These are phyloP conservation scores for Pogonocichla stellata DNA, from an alignment of 2,113 vertebrate genomes.

Conservation along the genomic window DNA sequence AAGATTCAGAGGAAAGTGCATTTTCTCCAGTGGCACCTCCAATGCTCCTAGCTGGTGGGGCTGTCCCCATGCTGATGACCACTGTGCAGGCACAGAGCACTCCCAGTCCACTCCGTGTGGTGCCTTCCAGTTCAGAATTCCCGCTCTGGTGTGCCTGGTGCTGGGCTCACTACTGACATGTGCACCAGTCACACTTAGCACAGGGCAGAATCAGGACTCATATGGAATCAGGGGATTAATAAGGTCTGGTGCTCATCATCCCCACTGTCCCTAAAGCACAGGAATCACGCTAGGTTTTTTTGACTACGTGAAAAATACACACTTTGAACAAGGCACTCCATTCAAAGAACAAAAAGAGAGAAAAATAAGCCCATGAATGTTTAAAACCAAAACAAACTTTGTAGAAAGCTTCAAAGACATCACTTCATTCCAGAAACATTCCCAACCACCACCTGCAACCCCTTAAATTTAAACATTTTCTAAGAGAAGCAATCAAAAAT, in stretches of 20 bases:
- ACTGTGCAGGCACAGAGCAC: not conserved
- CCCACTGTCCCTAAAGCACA: not conserved
- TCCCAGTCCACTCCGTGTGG: not conserved
- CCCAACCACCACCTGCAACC: not conserved
- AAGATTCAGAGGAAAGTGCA: not conserved
- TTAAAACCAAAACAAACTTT: constrained; percentile 8
- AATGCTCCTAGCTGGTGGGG: not conserved
- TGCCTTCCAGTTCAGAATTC: not conserved
- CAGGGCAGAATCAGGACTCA: rapidly evolving
- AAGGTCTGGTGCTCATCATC: not conserved
- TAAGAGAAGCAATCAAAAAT: not conserved
- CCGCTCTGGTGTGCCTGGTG: not conserved
- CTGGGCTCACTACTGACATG: rapidly evolving
- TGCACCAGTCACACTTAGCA: not conserved
- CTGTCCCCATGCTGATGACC: not conserved
- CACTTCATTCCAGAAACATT: constrained; percentile 6
- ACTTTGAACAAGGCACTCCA: not conserved
- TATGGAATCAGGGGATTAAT: not conserved
- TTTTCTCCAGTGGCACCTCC: not conserved
- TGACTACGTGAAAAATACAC: not conserved
- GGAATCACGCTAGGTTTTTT: not conserved
- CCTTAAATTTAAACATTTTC: not conserved
- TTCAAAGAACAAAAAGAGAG: not conserved
- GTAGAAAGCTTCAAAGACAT: constrained; percentile 11
- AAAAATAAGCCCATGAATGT: not conserved